Conservation (phyloP, 2,888 invertebrate genomes). For the Dioctria linearis region DNA sequence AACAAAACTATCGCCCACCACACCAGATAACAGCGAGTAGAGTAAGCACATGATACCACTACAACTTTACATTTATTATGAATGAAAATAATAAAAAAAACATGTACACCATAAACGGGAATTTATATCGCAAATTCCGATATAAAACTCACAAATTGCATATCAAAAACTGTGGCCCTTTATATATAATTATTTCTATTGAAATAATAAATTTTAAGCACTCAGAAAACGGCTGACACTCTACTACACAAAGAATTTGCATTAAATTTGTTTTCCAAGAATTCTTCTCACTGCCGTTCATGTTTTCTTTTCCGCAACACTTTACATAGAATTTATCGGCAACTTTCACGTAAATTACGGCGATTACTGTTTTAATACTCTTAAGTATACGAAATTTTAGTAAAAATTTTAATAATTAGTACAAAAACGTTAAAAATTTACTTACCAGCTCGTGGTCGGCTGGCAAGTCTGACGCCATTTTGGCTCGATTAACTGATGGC, state of each 20-base stretch:
- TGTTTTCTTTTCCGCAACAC: not conserved
- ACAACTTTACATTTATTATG: slow-evolving; percentile 17
- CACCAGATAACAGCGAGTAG: not conserved
- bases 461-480: slow-evolving; percentile 67
- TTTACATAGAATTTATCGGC: too few species aligned
- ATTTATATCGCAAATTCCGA: slow-evolving; percentile 22
- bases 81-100: slow-evolving; percentile 8
- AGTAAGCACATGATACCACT: slow-evolving; percentile 28
- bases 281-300: not conserved
- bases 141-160: slow-evolving; percentile 8
- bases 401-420: too few species aligned
- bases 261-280: too few species aligned
- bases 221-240: too few species aligned
- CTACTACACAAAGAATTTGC: too few species aligned
- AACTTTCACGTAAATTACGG: too few species aligned
- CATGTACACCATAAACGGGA: slow-evolving; percentile 10
- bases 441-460: slow-evolving; percentile 63
- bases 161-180: slow-evolving; percentile 18
- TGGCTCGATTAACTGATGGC: slow-evolving; percentile 48
- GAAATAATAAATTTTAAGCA: not conserved
- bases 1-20: slow-evolving; percentile 16
- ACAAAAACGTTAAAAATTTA: slow-evolving; percentile 54
- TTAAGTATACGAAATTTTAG: too few species aligned
- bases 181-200: slow-evolving; percentile 13
- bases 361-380: too few species aligned